Evolutionary conservation across 2,888 invertebrate species (phyloP).

Genomic region (Eutolmus rufibarbis): DNA sequence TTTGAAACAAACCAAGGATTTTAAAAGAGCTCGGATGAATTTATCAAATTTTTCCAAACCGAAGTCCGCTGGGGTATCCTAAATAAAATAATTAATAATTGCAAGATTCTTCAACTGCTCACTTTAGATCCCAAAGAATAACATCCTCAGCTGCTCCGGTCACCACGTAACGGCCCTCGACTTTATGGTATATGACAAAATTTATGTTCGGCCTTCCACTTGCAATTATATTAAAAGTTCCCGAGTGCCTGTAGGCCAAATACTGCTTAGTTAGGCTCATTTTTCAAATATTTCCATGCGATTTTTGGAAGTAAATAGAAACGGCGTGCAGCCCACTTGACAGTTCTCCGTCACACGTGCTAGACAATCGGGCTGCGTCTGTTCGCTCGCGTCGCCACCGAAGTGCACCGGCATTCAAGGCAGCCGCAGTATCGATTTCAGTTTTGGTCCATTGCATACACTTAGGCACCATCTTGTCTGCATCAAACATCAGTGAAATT

Average conservation of each 20-base stretch:
- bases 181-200: constrained; percentile 79
- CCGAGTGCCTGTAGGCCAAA: constrained; percentile 82
- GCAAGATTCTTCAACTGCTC: constrained; percentile 55
- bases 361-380: background rate
- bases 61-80: too few species aligned
- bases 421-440: background rate
- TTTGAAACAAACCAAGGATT: background rate
- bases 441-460: constrained; percentile 27
- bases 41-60: too few species aligned
- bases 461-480: constrained; percentile 19
- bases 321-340: background rate
- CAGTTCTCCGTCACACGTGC: background rate
- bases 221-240: constrained; percentile 87
- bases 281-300: constrained; percentile 47
- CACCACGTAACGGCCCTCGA: constrained; percentile 84
- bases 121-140: constrained; percentile 90
- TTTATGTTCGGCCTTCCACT: constrained; percentile 80
- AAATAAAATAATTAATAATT: background rate
- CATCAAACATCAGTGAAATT: background rate
- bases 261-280: constrained; percentile 96
- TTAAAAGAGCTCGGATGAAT: background rate
- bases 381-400: background rate
- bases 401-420: background rate
- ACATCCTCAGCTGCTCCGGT: constrained; percentile 95
- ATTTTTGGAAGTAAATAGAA: background rate